Evolutionary conservation across 1,140 invertebrate species (phyloP), one percentile per base, ranked within the genome.

Genomic region (Amyelois transitella): DNA sequence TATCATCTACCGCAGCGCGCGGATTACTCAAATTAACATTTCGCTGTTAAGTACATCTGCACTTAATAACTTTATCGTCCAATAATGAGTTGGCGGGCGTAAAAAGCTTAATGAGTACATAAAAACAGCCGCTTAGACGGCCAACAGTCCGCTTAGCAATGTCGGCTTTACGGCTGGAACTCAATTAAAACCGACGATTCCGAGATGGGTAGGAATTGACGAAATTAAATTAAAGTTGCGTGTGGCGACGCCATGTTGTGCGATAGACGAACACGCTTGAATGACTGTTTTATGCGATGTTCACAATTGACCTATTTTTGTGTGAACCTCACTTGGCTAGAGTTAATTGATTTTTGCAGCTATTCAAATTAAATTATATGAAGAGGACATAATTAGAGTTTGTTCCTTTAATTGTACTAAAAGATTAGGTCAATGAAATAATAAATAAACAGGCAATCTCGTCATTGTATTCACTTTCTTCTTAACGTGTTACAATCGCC

Each of bases 11-110:
- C 66, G 62, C 64, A 62, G 66, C 67, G 69, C 54, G 66, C 66
- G 74, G 77, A 81, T 82, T 82, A 81, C 67, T 62, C 49, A 69
- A 79, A 76, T 82, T 76, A 85, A 82, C 75, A 81, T 79, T 84
- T 80, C 57, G 63, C 72, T 60, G 64, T 79, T 71, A 65, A 58
- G 58, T 76, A 77, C 79, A 80, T 77, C 72, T 80, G 76, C 71
- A 75, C 69, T 78, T 81, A 81, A 83, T 81, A 81, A 77, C 66
- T 81, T 81, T 80, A 85, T 70, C 55, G 72, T 71, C 62, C 69
- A 69, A 80, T 77, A 81, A 78, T 72, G 72, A 56, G 56, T 64
- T 58, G 62, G 61, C 60, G 50, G 22, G 62, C 67, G 64, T 77
- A 80, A 76, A 73, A 77, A 75, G 60, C 61, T 67, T 77, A 75